phyloP scores from a whole-genome alignment of 2,797 vertebrate species.

The Darevskia nairensis region DNA sequence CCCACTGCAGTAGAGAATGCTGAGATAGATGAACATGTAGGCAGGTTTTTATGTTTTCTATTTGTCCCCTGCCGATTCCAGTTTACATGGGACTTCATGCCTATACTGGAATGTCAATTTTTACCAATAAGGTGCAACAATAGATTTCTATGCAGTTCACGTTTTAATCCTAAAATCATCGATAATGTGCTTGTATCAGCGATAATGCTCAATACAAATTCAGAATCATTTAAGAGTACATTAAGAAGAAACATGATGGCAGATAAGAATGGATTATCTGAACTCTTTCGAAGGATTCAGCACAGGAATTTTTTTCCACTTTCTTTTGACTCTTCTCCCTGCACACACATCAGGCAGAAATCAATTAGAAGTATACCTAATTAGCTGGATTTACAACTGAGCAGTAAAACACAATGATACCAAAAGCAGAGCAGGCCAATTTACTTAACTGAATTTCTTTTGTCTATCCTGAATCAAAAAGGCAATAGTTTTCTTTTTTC shows the following conservation, averaged over 20 bases:
- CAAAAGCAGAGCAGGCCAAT: constrained; percentile 12
- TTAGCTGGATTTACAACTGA: constrained; percentile 27
- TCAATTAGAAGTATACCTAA: constrained; percentile 32
- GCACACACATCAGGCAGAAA: constrained; percentile 9
- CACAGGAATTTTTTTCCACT: background rate
- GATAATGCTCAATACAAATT: background rate
- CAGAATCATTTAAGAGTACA: constrained; percentile 10
- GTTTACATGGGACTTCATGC: constrained; percentile 40
- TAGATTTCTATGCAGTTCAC: constrained; percentile 40
- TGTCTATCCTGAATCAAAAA: constrained; percentile 2
- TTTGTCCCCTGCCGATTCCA: constrained; percentile 55
- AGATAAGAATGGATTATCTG: constrained; percentile 3
- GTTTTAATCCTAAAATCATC: constrained; percentile 11
- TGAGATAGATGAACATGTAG: no score
- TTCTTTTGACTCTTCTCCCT: background rate
- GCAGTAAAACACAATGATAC: constrained; percentile 18
- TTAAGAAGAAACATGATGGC: constrained; percentile 4
- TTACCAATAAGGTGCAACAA: constrained; percentile 17
- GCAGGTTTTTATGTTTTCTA: background rate
- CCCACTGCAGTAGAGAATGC: background rate
- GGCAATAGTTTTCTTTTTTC: background rate
- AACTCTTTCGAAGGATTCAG: constrained; percentile 22
- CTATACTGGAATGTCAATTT: constrained; percentile 12
- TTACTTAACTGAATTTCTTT: constrained; percentile 32
- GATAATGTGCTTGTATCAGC: constrained; percentile 6